Base-by-base conservation (phyloP, 2,113 vertebrate genomes). In the Plectropomus leopardus region DNA sequence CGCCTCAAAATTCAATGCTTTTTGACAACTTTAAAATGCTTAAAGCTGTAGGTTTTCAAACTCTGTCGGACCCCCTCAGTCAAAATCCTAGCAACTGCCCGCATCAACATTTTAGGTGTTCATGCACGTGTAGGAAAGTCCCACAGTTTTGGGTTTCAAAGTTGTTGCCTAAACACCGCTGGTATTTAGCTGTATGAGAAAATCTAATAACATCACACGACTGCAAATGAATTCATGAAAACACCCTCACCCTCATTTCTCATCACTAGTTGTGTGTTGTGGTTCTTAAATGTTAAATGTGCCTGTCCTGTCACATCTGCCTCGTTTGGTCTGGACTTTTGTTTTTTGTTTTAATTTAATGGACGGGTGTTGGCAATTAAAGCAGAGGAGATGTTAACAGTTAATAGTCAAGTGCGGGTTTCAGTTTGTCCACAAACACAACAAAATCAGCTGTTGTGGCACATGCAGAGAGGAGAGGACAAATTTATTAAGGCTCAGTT, bases 81-180 rank as follows among this genome's bases (percentile, higher is more conserved):
- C n/a, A 40, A 17, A 68, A 17, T 36, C 5, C 0, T 5, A 63
- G 36, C 5, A 59, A 44, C 4, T 32, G 19, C 4, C 24, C n/a
- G 7, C 45, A 34, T 23, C 7, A 51, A 57, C 30, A 19, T 44
- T 71, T 47, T n/a, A 47, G 59, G 32, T 13, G 4, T 40, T 76
- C 26, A 28, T 21, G 1, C 15, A 4, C 19, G 17, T 26, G 28
- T 26, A 54, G 71, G 55, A 72, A 76, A 82, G 65, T 45, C 74
- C 84, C 73, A 60, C 21, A 42, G 16, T 42, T 14, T 9, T 11
- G n/a, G 2, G 76, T 51, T 45, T 4, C 11, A 24, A 28, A 50
- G 26, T 17, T 61, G 47, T 32, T 50, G 54, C 9, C 48, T 70
- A 14, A 67, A 47, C 71, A 70, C 23, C n/a, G 7, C 28, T 11